A percentile compares a stretch with the other conserved stretches of the same genome.
These are phyloP conservation scores for Stichodactyla helianthus DNA, from an alignment of 64 coral and sea anemone genomes.

Conservation along the genomic window DNA sequence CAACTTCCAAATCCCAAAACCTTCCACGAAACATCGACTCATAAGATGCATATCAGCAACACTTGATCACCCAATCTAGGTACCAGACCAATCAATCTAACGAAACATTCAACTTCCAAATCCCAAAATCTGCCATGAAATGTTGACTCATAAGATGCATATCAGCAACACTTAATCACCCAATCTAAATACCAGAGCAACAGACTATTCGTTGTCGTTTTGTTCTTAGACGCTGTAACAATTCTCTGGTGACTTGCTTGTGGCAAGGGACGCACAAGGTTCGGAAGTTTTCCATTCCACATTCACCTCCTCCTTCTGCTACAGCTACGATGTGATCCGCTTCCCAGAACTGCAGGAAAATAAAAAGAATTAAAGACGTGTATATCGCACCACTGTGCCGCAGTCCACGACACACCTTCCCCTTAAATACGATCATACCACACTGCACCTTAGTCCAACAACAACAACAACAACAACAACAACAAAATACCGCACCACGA, in stretches of 20 bases:
- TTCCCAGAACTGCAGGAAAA: slow-evolving; percentile 83
- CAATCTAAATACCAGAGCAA: too few relatives aligned
- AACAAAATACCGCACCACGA: too few relatives aligned
- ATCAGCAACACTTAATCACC: too few relatives aligned
- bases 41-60: too few relatives aligned
- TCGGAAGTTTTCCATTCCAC: slow-evolving; percentile 79
- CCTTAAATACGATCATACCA: too few relatives aligned
- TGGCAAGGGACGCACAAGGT: slow-evolving; percentile 94
- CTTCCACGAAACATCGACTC: background rate
- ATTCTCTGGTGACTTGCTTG: slow-evolving; percentile 56
- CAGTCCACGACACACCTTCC: too few relatives aligned
- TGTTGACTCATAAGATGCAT: background rate
- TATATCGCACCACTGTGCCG: background rate
- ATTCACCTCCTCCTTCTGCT: slow-evolving; percentile 91
- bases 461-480: too few relatives aligned
- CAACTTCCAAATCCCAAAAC: background rate
- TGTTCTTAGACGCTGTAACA: slow-evolving; percentile 60
- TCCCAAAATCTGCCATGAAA: background rate
- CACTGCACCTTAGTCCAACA: too few relatives aligned
- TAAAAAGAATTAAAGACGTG: background rate
- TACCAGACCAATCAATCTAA: background rate
- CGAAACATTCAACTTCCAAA: background rate
- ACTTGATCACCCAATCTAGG: too few relatives aligned
- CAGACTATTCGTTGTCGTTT: slow-evolving; percentile 10
- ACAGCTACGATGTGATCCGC: slow-evolving; percentile 94